Base-by-base conservation (phyloP, 2,113 vertebrate genomes). In the Sula dactylatra region DNA sequence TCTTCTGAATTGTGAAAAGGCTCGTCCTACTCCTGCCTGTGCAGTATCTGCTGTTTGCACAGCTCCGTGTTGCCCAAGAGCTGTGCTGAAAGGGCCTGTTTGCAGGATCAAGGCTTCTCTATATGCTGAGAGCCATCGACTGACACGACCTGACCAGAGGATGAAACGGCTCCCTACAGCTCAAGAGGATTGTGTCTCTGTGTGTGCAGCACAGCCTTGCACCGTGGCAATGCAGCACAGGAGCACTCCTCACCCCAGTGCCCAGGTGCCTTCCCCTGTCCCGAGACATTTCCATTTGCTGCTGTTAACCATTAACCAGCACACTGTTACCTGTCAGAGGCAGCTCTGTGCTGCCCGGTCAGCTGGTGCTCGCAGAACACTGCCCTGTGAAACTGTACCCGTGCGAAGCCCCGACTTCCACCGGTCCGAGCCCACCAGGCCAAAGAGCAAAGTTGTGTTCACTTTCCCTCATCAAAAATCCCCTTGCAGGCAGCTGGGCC, bases 31-130 rank as follows among this genome's bases (percentile, higher is more conserved):
- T 9, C 38, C 29, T 65, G 44, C 26, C 52, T 21, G 13, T 0
- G 0, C 3, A 2, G 40, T 26, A 29, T 14, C n/a, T 0, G 0
- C 34, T 0, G 0, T 2, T 65, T 4, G 0, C 67, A 5, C 1
- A 4, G 54, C 67, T 92, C 40, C 0, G 0, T 4, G 36, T 12
- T 31, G 58, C 15, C 50, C 70, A 16, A 47, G 40, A 34, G 55
- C 32, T 29, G 54, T 13, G 42, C 36, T 74, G 61, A 29, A 80
- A 85, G 32, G 24, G 45, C 65, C 82, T 9, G 0, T 56, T 1
- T 6, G 55, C 24, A 34, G 47, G 7, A 50, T 1, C 4, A 11
- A 58, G 55, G 34, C 10, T 1, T 19, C 52, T 55, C 50, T 38
- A 44, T 11, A 26, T 34, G 59, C 81, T 49, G 32, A 70, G 73